Evolutionary conservation across 2,113 vertebrate genomes (phyloP), one percentile per base, ranked within the genome.

Genomic region (Cnemophilus loriae): DNA sequence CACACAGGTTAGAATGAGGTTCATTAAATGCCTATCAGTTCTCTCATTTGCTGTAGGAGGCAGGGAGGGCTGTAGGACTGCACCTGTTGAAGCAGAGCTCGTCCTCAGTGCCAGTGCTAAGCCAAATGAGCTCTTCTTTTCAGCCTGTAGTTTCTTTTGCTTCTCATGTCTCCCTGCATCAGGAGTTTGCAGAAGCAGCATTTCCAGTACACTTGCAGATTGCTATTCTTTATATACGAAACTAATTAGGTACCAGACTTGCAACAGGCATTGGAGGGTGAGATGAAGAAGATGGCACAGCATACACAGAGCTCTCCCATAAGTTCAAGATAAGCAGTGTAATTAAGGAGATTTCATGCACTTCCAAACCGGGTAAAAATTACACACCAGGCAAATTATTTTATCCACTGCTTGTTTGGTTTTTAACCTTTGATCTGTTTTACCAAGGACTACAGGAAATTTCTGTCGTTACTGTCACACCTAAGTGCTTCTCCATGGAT

Each of bases 21-120:
- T 96, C 96, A 97, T 97, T 96, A 97, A 97, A 95, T 75, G 89
- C 67, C 87, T 88, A 83, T 97, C 93, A 70, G 69, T 87, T 70
- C 65, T 84, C 79, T 93, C 80, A 63, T 94, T 92, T 95, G 86
- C 73, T 96, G 67, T 37, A 71, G 61, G 61, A 93, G 84, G 71
- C 30, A 61, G 46, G 67, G 84, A 96, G 69, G 49, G 55, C 86
- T 55, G 35, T 39, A 46, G 87, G 79, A 53, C 35, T 68, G 75
- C 87, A 97, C 95, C 96, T 96, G 96, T 96, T 96, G 96, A 96
- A 87, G 84, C 67, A 46, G 59, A 30, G 55, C 60, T 93, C 27
- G 1, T 77, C 87, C 89, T 79, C 78, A 90, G 63, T 6, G 9
- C 46, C 59, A 35, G 18, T 8, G 32, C 39, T 49, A 41, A 78